phyloP scores from a whole-genome alignment of 2,888 invertebrate genomes.

The Urechis unicinctus region DNA sequence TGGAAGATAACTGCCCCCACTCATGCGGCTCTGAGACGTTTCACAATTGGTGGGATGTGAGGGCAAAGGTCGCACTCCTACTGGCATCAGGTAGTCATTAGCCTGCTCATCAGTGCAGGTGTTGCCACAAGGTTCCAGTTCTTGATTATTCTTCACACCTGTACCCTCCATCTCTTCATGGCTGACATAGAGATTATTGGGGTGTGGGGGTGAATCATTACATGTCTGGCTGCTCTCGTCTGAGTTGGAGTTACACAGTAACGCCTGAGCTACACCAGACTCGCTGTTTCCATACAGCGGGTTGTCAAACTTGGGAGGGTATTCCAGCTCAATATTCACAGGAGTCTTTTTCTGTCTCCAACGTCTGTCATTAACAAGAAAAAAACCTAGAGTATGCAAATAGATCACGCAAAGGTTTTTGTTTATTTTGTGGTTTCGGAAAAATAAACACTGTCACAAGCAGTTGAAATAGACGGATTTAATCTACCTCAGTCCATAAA shows the following conservation, averaged over 20 bases:
- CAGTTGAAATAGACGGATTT: too few species aligned
- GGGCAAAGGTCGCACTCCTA: background rate
- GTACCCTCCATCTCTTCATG: background rate
- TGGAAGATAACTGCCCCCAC: background rate
- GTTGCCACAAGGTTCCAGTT: background rate
- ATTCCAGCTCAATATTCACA: background rate
- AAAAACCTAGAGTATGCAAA: too few species aligned
- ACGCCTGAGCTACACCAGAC: background rate
- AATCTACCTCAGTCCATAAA: too few species aligned
- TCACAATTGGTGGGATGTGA: background rate
- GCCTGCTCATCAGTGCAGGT: too few species aligned
- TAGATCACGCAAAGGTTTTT: too few species aligned
- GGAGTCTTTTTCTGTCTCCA: background rate
- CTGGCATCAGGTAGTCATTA: too few species aligned
- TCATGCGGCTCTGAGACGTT: background rate
- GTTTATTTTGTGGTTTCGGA: too few species aligned
- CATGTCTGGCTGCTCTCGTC: background rate
- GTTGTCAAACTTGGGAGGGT: background rate
- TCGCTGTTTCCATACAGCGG: background rate
- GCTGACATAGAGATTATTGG: background rate
- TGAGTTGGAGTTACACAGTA: background rate
- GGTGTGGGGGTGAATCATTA: background rate
- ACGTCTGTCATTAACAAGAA: too few species aligned
- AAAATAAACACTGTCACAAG: too few species aligned
- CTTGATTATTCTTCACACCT: background rate